Conservation (phyloP, 2,113 vertebrate genomes). For the Microtus oregoni region DNA sequence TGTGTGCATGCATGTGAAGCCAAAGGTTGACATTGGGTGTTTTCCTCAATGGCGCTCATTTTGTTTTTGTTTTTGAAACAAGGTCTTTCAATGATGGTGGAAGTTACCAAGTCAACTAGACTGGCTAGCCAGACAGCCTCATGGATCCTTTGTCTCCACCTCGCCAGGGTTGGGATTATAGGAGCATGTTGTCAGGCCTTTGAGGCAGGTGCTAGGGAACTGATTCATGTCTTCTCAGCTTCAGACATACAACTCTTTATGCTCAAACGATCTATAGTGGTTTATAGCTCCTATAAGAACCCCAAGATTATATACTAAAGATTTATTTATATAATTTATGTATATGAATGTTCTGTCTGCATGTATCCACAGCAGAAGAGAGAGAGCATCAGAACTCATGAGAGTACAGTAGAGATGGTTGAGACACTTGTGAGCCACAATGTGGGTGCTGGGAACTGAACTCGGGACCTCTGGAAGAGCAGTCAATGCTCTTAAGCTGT, state of each 20-base stretch:
- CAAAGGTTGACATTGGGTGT: not conserved
- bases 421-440: not conserved
- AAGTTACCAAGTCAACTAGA: not conserved
- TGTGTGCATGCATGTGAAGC: not conserved
- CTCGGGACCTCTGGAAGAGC: not conserved
- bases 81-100: not conserved
- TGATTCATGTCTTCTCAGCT: not conserved
- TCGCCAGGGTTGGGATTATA: not conserved
- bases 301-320: not conserved
- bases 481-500: not conserved
- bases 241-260: not conserved
- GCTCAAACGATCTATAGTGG: not conserved
- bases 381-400: not conserved
- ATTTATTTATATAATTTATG: not conserved
- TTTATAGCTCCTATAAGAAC: constrained; percentile 15
- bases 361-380: not conserved
- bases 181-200: not conserved
- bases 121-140: not conserved
- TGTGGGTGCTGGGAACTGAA: not conserved
- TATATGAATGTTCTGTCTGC: not conserved
- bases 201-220: no score
- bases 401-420: not conserved
- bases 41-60: not conserved
- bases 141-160: no score
- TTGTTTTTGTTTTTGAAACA: no score